Percentiles rank a stretch among this genome's conserved stretches.
phyloP scores from a whole-genome alignment of 2,113 vertebrate genomes.

The Carlito syrichta region DNA sequence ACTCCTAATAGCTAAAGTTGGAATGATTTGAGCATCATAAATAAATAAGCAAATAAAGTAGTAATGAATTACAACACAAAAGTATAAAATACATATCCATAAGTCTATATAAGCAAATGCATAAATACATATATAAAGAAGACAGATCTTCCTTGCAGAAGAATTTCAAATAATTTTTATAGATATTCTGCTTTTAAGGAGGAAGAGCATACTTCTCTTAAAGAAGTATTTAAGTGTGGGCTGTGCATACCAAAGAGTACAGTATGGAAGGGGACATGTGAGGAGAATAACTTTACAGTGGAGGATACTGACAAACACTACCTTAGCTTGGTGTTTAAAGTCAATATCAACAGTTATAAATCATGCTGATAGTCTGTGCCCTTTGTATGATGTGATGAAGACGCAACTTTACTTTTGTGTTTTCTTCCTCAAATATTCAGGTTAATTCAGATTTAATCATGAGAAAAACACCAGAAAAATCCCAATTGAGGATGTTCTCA shows the following conservation, averaged over 20 bases:
- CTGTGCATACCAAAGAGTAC: background rate
- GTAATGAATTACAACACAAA: background rate
- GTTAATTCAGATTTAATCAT: background rate
- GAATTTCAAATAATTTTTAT: background rate
- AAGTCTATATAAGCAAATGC: background rate
- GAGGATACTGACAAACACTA: background rate
- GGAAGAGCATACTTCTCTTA: background rate
- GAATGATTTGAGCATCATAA: background rate
- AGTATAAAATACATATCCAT: background rate
- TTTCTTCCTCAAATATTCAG: background rate
- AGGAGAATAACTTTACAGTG: background rate
- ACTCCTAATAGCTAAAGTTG: background rate
- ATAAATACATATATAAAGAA: background rate
- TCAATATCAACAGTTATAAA: background rate
- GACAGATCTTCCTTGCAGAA: background rate
- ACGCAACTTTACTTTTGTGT: background rate
- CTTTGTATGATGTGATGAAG: background rate
- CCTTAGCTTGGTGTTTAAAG: background rate
- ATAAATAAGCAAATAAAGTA: background rate
- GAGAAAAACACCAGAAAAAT: background rate
- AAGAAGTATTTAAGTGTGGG: background rate
- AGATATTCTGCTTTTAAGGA: background rate
- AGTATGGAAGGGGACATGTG: fast-evolving
- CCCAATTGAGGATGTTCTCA: background rate
- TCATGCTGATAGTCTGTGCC: background rate